phyloP scores from a whole-genome alignment of 2,797 vertebrate species.

The Tachyglossus aculeatus region DNA sequence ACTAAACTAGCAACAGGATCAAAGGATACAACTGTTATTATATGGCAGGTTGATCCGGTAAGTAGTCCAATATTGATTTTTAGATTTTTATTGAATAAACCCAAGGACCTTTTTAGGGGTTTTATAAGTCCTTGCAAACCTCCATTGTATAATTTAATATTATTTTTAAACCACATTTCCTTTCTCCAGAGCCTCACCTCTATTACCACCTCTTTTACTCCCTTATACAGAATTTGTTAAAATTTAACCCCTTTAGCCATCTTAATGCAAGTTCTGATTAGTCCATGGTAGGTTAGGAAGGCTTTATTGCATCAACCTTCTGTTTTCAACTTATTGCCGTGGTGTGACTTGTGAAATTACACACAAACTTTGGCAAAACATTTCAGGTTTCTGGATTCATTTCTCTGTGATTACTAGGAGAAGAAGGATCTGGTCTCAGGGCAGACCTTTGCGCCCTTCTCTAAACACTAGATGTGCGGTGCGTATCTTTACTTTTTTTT shows the following conservation, averaged over 20 bases:
- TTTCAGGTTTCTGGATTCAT: no score
- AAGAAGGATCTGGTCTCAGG: no score
- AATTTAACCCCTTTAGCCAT: not conserved
- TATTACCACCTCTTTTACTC: slow-evolving; percentile 6
- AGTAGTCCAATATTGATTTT: slow-evolving; percentile 61
- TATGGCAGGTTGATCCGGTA: slow-evolving; percentile 98
- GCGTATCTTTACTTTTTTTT: not conserved
- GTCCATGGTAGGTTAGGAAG: not conserved
- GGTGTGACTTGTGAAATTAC: not conserved
- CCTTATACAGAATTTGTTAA: not conserved
- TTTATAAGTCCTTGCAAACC: no score
- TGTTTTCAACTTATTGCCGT: not conserved
- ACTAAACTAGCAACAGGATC: slow-evolving; percentile 98
- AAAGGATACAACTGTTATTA: slow-evolving; percentile 98
- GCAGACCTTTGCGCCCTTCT: no score
- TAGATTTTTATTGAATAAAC: not conserved
- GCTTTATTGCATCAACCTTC: not conserved
- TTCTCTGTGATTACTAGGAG: no score
- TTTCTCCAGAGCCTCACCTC: not conserved
- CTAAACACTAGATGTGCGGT: no score
- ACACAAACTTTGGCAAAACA: not conserved
- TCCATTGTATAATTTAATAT: not conserved
- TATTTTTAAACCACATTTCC: not conserved
- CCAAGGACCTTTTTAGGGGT: not conserved
- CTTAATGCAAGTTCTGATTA: not conserved